Base-by-base conservation (phyloP, 2,888 invertebrate species). In the Drosophila hamatofila region DNA sequence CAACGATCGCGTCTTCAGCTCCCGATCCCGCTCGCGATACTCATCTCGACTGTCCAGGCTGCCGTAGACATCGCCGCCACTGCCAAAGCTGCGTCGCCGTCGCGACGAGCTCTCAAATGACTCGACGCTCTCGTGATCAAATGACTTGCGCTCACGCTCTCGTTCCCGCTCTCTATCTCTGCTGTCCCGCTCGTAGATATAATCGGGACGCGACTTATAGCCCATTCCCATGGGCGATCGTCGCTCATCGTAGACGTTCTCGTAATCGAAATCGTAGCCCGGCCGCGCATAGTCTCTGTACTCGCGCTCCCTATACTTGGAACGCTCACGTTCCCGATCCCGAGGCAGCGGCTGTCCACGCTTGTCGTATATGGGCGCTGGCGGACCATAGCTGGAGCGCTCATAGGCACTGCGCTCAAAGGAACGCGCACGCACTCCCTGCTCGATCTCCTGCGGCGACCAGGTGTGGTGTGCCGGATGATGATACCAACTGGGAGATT, bases 21-120 rank as follows among this genome's bases (percentile, higher is more conserved):
- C 93, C 54, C 87, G 82, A 78, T 93, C 92, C 37, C 93, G 87
- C 49, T 93, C 93, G 1, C 93, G 90, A 64, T 92, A 93, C 9
- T 93, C 93, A 63, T 93, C 92, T 1, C 93, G 90, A 68, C 92
- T 92, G 67, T 93, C 93, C 61, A 93, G 86, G 62, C 93, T 93
- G 25, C 93, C 93, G 51, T 93, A 93, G 41, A 92, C 91, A 71
- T 93, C 93, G 21, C 92, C 93, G 21, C 93, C 93, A 68, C 93
- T 93, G 30, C 93, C 93, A 48, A 93, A 93, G 67, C 92, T 92
- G 16, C 92, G 92, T 1, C 92, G 79, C 0, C 93, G 85, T 2
- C 92, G 88, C 3, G 88, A 81, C 8, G 90, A 83, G 54, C 93
- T 93, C 64, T 93, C 93, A 59, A 91, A 93, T 0, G 93, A 93